phyloP scores from a whole-genome alignment of 2,113 vertebrate species.

The Bagarius yarrelli region DNA sequence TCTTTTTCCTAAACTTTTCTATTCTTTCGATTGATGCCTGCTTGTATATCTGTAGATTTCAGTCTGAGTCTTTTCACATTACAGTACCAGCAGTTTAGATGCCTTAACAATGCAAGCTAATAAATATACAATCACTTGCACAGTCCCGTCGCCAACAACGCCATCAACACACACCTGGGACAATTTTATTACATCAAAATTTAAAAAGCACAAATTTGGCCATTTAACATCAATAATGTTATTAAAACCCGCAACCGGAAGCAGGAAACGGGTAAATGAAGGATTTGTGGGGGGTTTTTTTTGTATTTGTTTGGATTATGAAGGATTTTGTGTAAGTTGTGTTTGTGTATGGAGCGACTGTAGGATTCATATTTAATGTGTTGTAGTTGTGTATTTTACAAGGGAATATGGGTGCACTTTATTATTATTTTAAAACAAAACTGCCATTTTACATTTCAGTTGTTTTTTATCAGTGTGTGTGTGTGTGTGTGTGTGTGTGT shows the following conservation, averaged over 20 bases:
- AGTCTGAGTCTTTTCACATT: slow-evolving; percentile 77
- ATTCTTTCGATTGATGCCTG: slow-evolving; percentile 71
- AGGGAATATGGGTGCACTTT: slow-evolving; percentile 43
- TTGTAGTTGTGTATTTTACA: slow-evolving; percentile 41
- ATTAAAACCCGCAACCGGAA: slow-evolving; percentile 15
- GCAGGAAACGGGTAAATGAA: slow-evolving; percentile 36
- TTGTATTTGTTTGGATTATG: slow-evolving; percentile 65
- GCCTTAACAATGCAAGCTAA: slow-evolving; percentile 86
- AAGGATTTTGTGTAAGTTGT: slow-evolving; percentile 54
- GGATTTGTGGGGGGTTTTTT: slow-evolving; percentile 60
- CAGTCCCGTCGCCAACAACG: slow-evolving; percentile 88
- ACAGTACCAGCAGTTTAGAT: slow-evolving; percentile 87
- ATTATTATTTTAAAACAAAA: slow-evolving; percentile 53
- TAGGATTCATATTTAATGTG: slow-evolving; percentile 53
- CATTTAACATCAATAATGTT: slow-evolving; percentile 65
- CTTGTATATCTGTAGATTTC: slow-evolving; percentile 77
- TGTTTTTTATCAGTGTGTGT: slow-evolving; percentile 32
- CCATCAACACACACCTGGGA: slow-evolving; percentile 86
- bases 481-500: neutral
- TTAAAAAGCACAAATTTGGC: slow-evolving; percentile 95
- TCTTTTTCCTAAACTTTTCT: slow-evolving; percentile 45
- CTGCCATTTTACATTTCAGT: slow-evolving; percentile 43
- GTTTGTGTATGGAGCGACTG: slow-evolving; percentile 45
- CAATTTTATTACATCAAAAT: slow-evolving; percentile 59
- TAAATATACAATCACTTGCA: slow-evolving; percentile 86